These are phyloP conservation scores for Eugnorisma glareosa DNA, from an alignment of 2,888 invertebrate genomes.

Conservation along the genomic window DNA sequence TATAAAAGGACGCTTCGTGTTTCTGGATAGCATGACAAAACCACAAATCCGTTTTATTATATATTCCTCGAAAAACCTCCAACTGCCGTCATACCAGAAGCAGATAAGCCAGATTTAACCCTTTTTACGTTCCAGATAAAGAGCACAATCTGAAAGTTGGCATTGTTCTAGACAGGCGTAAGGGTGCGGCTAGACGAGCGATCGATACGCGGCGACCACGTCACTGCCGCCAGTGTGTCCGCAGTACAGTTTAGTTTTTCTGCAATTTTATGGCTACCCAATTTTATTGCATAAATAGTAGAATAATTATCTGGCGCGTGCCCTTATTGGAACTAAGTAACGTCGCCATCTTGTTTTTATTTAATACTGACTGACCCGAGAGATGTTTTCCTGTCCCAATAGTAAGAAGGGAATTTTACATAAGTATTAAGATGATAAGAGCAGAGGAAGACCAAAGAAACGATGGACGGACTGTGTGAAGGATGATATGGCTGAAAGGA, in stretches of 20 bases:
- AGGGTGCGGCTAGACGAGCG: constrained; percentile 65
- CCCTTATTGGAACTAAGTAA: background rate
- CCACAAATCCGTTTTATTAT: constrained; percentile 17
- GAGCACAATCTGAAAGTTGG: constrained; percentile 47
- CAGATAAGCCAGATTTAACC: constrained; percentile 51
- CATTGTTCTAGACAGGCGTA: constrained; percentile 58
- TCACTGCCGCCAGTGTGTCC: constrained; percentile 57
- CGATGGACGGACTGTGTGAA: background rate
- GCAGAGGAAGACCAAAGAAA: background rate
- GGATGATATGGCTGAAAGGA: background rate
- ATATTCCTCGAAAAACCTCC: constrained; percentile 1
- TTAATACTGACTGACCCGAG: background rate
- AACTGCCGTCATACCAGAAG: constrained; percentile 9
- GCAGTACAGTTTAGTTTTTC: constrained; percentile 42
- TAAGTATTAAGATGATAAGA: background rate
- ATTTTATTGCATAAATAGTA: constrained; percentile 23
- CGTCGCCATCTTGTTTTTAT: background rate
- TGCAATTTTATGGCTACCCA: constrained; percentile 30
- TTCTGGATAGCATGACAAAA: constrained; percentile 12
- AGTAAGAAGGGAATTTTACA: background rate
- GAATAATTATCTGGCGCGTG: background rate
- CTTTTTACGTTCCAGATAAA: constrained; percentile 54
- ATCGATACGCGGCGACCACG: constrained; percentile 63
- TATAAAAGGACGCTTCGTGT: background rate
- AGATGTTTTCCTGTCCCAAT: background rate